Evolutionary conservation across 2,797 vertebrate species (phyloP), one percentile per base, ranked within the genome.

Genomic region (Coregonus suidteri): DNA sequence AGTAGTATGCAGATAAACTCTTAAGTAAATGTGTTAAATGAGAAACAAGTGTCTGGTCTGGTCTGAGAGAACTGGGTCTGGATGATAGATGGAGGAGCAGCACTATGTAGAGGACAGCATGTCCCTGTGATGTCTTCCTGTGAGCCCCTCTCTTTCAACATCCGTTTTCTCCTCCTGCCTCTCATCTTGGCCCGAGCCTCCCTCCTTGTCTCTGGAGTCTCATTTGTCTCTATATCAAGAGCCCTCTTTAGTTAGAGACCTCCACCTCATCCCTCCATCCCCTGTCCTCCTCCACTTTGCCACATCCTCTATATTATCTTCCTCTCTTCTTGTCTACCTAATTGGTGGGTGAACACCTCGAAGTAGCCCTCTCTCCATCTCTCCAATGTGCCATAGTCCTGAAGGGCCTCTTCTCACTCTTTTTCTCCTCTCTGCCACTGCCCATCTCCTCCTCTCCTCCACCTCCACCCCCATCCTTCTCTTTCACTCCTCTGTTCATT

Each of bases 401-500:
- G 79, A 91, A 90, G 84, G 85, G 87, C 82, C 86, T 86, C 84
- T 81, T 81, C 85, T 47, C 41, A 47, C 83, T 14, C 79, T 83
- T 62, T 20, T n/a, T 62, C 13, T 54, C 62, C 66, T 34, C 66
- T 68, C 13, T 68, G 79, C 35, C 68, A 18, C 78, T 82, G 71
- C 67, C 81, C 64, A 72, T 71, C 71, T 75, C 76, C 75, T 81
- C 53, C 65, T 20, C 71, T 62, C 6, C 56, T 75, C 31, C 35
- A 52, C 67, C 53, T 18, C 51, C 34, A 47, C 41, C 68, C 18
- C 66, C 68, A 31, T 82, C 80, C 35, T 67, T 78, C 76, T 75
- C 85, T 83, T 81, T 81, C 83, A 59, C 84, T 62, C 77, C 88
- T 87, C 88, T 82, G 84, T 93, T 94, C 89, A 91, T 94, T 93